phyloP scores from a whole-genome alignment of 2,113 vertebrate species.

The Labeo rohita region DNA sequence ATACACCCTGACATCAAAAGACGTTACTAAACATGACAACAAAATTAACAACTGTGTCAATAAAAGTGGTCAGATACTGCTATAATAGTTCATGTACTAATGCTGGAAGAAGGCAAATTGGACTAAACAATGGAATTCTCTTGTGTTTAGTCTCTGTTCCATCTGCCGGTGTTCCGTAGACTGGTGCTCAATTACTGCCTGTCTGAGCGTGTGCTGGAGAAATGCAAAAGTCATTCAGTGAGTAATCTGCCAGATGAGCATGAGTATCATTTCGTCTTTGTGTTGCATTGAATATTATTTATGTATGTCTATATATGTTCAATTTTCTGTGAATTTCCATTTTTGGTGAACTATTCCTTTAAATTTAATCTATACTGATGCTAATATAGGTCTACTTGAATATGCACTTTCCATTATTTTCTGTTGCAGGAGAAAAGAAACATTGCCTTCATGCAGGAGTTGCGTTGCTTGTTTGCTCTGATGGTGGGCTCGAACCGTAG shows the following conservation, averaged over 20 bases:
- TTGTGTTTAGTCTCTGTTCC: conserved; percentile 89
- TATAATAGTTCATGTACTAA: not conserved
- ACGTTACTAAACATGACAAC: not conserved
- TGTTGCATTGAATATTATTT: not conserved
- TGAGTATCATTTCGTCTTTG: conserved; percentile 15
- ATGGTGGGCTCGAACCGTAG: conserved; percentile 92
- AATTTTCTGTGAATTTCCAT: not conserved
- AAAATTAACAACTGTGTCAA: not conserved
- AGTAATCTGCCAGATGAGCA: conserved; percentile 66
- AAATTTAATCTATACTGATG: not conserved
- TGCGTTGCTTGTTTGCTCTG: conserved; percentile 91
- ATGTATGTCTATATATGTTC: not conserved
- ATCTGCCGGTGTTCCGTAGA: conserved; percentile 90
- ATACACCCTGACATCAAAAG: not conserved
- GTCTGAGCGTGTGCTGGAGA: conserved; percentile 83
- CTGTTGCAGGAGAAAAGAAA: conserved; percentile 90
- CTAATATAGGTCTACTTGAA: not conserved
- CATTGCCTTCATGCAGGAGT: conserved; percentile 94
- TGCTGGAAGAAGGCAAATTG: not conserved
- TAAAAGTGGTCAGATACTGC: not conserved
- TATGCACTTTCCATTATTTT: conserved; percentile 8
- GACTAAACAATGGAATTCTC: conserved; percentile 9
- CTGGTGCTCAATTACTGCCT: conserved; percentile 91
- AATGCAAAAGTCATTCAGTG: conserved; percentile 83
- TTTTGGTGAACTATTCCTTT: not conserved